Evolutionary conservation across 2,888 invertebrate genomes (phyloP).

Genomic region (Orthonevra nobilis): DNA sequence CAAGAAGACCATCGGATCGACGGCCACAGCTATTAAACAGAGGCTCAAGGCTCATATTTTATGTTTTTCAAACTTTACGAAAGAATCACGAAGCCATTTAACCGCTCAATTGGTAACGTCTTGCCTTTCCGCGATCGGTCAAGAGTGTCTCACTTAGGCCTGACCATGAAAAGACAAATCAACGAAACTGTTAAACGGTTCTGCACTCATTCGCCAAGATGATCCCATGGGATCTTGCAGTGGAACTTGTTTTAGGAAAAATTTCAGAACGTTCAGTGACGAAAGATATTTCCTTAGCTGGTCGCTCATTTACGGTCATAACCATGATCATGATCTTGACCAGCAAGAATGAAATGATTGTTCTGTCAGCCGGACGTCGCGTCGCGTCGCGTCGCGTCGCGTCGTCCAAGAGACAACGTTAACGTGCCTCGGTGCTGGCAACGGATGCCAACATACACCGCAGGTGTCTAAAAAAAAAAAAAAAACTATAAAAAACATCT

Average conservation of each 20-base stretch:
- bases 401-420: too few relatives aligned
- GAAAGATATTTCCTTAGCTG: slow-evolving; percentile 54
- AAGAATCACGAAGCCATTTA: slow-evolving; percentile 22
- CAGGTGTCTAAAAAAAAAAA: slow-evolving; percentile 33
- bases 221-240: slow-evolving; percentile 21
- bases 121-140: not conserved
- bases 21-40: too few relatives aligned
- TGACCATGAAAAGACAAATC: slow-evolving; percentile 24
- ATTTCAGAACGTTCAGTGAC: slow-evolving; percentile 45
- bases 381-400: not conserved
- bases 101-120: not conserved
- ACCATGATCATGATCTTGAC: slow-evolving; percentile 65
- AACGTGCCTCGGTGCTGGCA: too few relatives aligned
- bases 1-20: too few relatives aligned
- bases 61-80: not conserved
- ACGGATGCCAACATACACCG: slow-evolving; percentile 29
- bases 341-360: slow-evolving; percentile 54
- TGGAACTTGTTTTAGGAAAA: not conserved
- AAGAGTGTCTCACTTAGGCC: slow-evolving; percentile 23
- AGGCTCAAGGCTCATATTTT: too few relatives aligned
- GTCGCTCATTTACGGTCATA: slow-evolving; percentile 63
- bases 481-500: not conserved
- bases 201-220: slow-evolving; percentile 1
- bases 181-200: slow-evolving; percentile 21
- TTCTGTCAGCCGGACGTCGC: slow-evolving; percentile 27